Conservation (phyloP, 53 echinoderm and acorn worm genomes). For the Mesocentrotus franciscanus region DNA sequence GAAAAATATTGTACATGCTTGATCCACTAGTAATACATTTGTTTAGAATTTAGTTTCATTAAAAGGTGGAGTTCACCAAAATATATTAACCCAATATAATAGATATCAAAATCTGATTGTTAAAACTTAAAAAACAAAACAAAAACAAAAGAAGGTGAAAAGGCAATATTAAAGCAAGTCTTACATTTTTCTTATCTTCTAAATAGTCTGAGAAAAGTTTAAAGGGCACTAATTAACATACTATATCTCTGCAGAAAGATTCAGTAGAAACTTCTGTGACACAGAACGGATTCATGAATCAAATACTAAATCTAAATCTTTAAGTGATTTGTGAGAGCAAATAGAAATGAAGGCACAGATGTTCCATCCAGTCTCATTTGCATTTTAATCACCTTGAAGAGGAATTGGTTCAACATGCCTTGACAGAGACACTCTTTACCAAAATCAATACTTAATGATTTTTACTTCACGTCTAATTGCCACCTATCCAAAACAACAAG, state of each 20-base stretch:
- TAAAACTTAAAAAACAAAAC: too few relatives aligned
- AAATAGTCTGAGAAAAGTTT: too few relatives aligned
- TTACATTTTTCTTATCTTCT: not conserved
- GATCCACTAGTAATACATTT: too few relatives aligned
- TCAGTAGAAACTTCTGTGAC: not conserved
- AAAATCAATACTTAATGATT: constrained; percentile 59
- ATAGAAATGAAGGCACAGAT: constrained; percentile 60
- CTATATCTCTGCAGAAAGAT: not conserved
- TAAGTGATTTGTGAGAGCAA: constrained; percentile 31
- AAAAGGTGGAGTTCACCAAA: too few relatives aligned
- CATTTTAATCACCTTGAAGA: constrained; percentile 60
- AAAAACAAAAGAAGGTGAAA: too few relatives aligned
- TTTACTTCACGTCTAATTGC: constrained; percentile 44
- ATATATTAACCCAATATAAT: too few relatives aligned
- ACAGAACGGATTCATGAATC: not conserved
- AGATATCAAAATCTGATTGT: too few relatives aligned
- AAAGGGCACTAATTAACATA: too few relatives aligned
- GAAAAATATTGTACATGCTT: too few relatives aligned
- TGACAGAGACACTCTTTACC: constrained; percentile 29
- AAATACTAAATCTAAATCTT: constrained; percentile 39
- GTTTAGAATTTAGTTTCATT: too few relatives aligned
- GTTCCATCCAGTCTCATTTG: constrained; percentile 49
- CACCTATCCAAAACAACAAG: not conserved
- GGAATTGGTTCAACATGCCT: constrained; percentile 20
- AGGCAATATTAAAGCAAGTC: too few relatives aligned